phyloP scores from a whole-genome alignment of 64 coral and sea anemone species.

The Pachyseris speciosa region DNA sequence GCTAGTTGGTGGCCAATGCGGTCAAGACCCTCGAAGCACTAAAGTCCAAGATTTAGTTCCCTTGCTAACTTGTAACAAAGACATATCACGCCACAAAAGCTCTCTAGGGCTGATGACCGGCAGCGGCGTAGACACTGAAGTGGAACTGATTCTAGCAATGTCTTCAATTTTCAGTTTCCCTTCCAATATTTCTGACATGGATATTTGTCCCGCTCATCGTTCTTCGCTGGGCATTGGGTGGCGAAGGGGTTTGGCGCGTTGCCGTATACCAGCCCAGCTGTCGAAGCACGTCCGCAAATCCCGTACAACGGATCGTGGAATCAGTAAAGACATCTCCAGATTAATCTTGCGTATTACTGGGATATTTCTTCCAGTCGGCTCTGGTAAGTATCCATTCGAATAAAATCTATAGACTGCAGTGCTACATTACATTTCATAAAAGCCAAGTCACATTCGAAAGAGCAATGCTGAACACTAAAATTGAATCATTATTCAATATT shows the following conservation, averaged over 20 bases:
- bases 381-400: slow-evolving; percentile 48
- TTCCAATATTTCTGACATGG: slow-evolving; percentile 47
- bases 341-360: slow-evolving; percentile 46
- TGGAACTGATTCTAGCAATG: slow-evolving; percentile 65
- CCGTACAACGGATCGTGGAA: slow-evolving; percentile 55
- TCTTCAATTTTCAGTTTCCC: slow-evolving; percentile 53
- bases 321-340: slow-evolving; percentile 28
- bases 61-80: slow-evolving; percentile 48
- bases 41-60: slow-evolving; percentile 3
- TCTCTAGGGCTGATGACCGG: neutral
- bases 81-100: slow-evolving; percentile 37
- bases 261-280: slow-evolving; percentile 52
- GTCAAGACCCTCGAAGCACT: too few species aligned
- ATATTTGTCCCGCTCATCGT: slow-evolving; percentile 60
- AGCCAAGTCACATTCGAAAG: slow-evolving; percentile 8
- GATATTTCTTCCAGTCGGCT: slow-evolving; percentile 65
- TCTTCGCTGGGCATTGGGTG: slow-evolving; percentile 66
- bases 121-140: slow-evolving; percentile 63
- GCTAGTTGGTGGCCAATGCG: too few species aligned
- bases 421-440: slow-evolving; percentile 22
- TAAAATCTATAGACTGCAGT: slow-evolving; percentile 11
- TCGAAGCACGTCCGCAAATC: slow-evolving; percentile 43
- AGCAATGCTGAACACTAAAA: slow-evolving; percentile 24
- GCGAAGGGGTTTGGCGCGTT: slow-evolving; percentile 63
- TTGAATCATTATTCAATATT: neutral